Base-by-base conservation (phyloP, 92 coral and sea anemone genomes). In the Epizoanthus illoricatus region DNA sequence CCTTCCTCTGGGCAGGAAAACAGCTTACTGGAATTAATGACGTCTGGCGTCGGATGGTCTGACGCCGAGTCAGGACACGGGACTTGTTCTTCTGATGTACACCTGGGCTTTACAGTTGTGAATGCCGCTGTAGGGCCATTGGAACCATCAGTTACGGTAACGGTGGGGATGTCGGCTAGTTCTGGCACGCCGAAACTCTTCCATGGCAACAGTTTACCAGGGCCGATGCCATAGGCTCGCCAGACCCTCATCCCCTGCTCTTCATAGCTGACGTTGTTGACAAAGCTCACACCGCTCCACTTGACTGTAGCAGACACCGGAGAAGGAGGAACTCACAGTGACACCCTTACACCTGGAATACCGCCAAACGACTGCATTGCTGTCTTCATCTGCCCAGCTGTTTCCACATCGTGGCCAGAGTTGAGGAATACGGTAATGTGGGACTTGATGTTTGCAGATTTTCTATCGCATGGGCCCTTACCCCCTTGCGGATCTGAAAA, bases 1-100 rank as follows among this genome's bases (percentile, higher is more conserved):
- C 87, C 89, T 7, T 89, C 92, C 19, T 89, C 89, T 55, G 86
- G 89, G 43, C 89, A 82, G 36, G 67, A 75, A 54, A 85, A 89
- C 81, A 89, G 81, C 39, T 39, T 68, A 45, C 73, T 68, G 73
- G 45, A 68, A 41, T 68, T 68, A 45, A 45, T 28, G 17, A 68
- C 73, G 73, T 45, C 17, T 33, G 39, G 18, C 17, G 39, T 68
- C 42, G 73, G 45, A 68, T 15, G 16, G 19, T 41, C 42, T 45
- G 73, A 68, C 73, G 73, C 70, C 23, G 70, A 68, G 47, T 11
- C 73, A 68, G 73, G 13, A 68, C 16, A 20, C n/a, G 42, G 42
- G 73, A 41, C 15, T 40, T 68, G 39, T 36, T 68, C 73, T 68
- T 41, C 17, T 41, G 39, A 18, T 68, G 73, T 19, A 68, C 45